These are phyloP conservation scores for Bombus difficillimus DNA, from an alignment of 1,140 invertebrate genomes.

Conservation along the genomic window DNA sequence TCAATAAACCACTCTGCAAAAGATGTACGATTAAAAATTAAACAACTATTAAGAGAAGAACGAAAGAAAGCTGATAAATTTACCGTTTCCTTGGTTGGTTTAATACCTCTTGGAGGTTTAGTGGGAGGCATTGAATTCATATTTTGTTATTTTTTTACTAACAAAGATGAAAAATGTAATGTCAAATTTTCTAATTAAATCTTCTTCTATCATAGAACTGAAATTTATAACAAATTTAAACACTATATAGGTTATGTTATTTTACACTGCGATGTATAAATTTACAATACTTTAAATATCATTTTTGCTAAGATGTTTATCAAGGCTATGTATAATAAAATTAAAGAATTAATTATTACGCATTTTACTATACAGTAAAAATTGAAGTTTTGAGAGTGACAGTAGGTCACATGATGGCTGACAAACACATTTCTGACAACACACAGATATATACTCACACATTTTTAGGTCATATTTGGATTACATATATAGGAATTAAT, in stretches of 20 bases:
- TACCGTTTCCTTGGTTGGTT: conserved; percentile 92
- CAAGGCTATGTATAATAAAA: not conserved
- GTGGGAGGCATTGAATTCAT: conserved; percentile 84
- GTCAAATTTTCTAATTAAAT: not conserved
- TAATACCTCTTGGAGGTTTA: conserved; percentile 91
- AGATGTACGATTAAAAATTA: conserved; percentile 42
- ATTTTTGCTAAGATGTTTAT: not conserved
- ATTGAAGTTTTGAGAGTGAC: not conserved
- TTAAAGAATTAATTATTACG: not conserved
- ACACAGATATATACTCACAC: not conserved
- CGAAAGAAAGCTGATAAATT: conserved; percentile 61
- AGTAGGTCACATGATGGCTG: not conserved
- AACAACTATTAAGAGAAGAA: conserved; percentile 9
- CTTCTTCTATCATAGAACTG: not conserved
- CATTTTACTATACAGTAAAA: not conserved
- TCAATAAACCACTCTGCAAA: conserved; percentile 93
- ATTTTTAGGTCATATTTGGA: not conserved
- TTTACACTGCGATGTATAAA: not conserved
- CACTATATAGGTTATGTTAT: conserved; percentile 25
- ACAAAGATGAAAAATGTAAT: not conserved
- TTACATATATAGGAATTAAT: not conserved
- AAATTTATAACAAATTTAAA: not conserved
- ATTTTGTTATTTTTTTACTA: not conserved
- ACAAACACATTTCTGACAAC: not conserved
- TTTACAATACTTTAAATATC: not conserved